A percentile compares a stretch with the other conserved stretches of the same genome.
Conservation (phyloP, 2,888 invertebrate species). For the Stenurella melanura region DNA sequence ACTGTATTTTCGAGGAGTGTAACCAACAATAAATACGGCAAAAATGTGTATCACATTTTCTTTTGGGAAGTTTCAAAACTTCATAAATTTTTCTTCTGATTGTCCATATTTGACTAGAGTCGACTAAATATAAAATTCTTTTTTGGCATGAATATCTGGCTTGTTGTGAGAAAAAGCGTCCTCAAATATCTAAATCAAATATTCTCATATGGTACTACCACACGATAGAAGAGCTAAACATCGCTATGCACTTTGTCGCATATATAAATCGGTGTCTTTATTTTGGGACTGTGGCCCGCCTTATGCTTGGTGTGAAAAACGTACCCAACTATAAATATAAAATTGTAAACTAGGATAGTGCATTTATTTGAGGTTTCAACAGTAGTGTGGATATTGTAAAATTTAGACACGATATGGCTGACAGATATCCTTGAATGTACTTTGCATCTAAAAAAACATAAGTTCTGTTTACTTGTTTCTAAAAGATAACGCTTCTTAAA, state of each 20-base stretch:
- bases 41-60: too few relatives aligned
- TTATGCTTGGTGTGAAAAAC: neutral
- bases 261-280: neutral
- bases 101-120: too few relatives aligned
- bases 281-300: neutral
- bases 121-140: too few relatives aligned
- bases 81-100: too few relatives aligned
- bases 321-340: neutral
- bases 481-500: neutral
- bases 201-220: neutral
- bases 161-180: too few relatives aligned
- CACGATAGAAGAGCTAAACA: neutral
- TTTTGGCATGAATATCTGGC: too few relatives aligned
- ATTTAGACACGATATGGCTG: neutral
- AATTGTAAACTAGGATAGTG: neutral
- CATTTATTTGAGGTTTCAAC: neutral
- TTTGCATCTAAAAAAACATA: neutral
- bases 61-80: too few relatives aligned
- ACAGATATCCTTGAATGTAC: neutral
- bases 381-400: neutral
- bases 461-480: neutral
- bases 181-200: neutral
- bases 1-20: too few relatives aligned
- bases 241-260: neutral
- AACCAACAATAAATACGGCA: too few relatives aligned